Conservation (phyloP, 2,888 invertebrate genomes). For the Baronia brevicornis region DNA sequence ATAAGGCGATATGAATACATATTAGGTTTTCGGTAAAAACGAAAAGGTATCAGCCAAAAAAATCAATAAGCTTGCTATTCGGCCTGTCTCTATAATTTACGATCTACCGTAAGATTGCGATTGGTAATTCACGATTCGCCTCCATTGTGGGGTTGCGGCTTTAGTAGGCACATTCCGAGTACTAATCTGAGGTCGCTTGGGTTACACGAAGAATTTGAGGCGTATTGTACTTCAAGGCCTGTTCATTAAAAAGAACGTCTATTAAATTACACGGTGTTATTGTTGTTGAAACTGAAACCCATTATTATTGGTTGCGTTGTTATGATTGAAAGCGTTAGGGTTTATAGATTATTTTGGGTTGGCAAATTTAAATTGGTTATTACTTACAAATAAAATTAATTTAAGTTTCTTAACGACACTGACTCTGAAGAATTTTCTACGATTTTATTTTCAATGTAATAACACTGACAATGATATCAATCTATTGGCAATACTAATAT, state of each 20-base stretch:
- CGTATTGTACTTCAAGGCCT: constrained; percentile 15
- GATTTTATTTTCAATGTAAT: too few species aligned
- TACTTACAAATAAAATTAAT: too few species aligned
- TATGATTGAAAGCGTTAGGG: constrained; percentile 14
- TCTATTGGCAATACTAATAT: too few species aligned
- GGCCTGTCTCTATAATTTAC: constrained; percentile 29
- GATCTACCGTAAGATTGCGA: constrained; percentile 36
- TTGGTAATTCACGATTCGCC: constrained; percentile 53
- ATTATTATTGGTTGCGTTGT: constrained; percentile 13
- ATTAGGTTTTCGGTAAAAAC: constrained; percentile 14
- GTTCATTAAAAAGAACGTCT: constrained; percentile 11
- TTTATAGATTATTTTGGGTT: too few species aligned
- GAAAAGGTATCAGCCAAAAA: constrained; percentile 8
- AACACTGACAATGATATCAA: too few species aligned
- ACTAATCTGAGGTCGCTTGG: constrained; percentile 31
- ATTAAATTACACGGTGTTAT: constrained; percentile 12
- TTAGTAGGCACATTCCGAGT: constrained; percentile 36
- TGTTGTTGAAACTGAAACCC: constrained; percentile 12
- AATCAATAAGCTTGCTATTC: constrained; percentile 16
- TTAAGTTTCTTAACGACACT: too few species aligned
- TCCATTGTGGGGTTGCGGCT: constrained; percentile 43
- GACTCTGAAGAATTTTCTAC: too few species aligned
- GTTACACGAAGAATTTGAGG: constrained; percentile 26
- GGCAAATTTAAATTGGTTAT: too few species aligned
- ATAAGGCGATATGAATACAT: constrained; percentile 16